Base-by-base conservation (phyloP, 2,888 invertebrate species). In the Norana najaformis region DNA sequence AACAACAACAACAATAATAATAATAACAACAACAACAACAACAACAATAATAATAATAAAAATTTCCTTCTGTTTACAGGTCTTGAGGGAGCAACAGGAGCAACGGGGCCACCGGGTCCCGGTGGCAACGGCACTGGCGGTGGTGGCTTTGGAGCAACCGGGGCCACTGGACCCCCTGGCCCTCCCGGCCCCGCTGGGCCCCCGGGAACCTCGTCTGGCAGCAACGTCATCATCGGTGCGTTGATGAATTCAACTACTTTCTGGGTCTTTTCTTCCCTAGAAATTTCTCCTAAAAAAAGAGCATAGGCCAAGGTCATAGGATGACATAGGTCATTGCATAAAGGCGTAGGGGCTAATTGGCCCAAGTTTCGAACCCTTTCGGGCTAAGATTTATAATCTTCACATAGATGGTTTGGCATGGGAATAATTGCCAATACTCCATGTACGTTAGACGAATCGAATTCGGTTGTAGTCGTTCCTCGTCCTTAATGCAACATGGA, bases 111-210 rank as follows among this genome's bases (percentile, higher is more conserved):
- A 85, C 16, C 85, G 14, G 37, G 85, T 37, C 11, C 35, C 37
- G 35, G 37, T 23, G 85, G 85, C 5, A 37, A 37, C 35, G 37
- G 37, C 35, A 37, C 36, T 35, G 37, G 85, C 30, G 35, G 35
- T 36, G 85, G 36, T 36, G 85, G 36, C 36, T 23, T 85, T 8
- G 85, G 85, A 85, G 1, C 85, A 35, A 85, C 36, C 1, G 85
- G 85, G 35, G 20, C 36, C n/a, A 85, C 37, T 36, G 85, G 85
- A 0, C 85, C 85, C 36, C 85, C 85, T 35, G 85, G 85, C 36
- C 85, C 85, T 37, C 85, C 85, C 20, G 85, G 85, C 18, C 85
- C 85, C 37, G 20, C 85, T 85, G 85, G 85, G 23, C 20, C 85
- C 34, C 85, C 85, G 37, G 85, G 85, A 0, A 35, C 34, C 35